Conservation (phyloP, 2,888 invertebrate species). For the Sphaeridia pumilis region DNA sequence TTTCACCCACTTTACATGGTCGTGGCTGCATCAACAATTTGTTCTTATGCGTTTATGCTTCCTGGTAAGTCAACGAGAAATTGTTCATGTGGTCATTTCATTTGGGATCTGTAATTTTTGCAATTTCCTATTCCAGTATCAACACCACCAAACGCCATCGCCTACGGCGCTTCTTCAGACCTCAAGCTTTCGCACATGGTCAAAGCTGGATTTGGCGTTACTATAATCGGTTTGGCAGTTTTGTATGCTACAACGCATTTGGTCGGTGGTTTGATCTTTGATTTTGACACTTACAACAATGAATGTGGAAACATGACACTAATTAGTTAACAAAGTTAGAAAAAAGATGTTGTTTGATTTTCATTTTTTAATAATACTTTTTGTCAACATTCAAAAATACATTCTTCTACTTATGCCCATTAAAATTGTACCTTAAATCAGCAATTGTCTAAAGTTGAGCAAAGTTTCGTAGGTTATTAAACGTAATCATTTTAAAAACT, state of each 20-base stretch:
- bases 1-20: conserved; percentile 81
- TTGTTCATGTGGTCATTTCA: neutral
- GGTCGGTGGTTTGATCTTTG: conserved; percentile 26
- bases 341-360: too few species aligned
- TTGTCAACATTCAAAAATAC: too few species aligned
- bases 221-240: conserved; percentile 23
- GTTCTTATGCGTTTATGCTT: conserved; percentile 85
- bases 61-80: conserved; percentile 43
- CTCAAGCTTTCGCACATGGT: conserved; percentile 30
- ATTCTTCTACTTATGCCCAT: too few species aligned
- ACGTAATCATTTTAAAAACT: too few species aligned
- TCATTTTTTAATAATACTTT: too few species aligned
- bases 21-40: conserved; percentile 75
- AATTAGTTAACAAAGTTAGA: too few species aligned
- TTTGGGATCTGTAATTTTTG: neutral
- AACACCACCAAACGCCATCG: conserved; percentile 86
- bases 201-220: conserved; percentile 30
- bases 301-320: conserved; percentile 26
- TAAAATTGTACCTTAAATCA: too few species aligned
- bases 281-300: conserved; percentile 24
- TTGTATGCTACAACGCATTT: conserved; percentile 29
- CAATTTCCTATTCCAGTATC: conserved; percentile 49
- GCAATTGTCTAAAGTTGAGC: too few species aligned
- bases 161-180: conserved; percentile 27
- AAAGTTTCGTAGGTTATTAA: too few species aligned